Conservation (phyloP, 2,113 vertebrate genomes). For the Nothoprocta pentlandii region DNA sequence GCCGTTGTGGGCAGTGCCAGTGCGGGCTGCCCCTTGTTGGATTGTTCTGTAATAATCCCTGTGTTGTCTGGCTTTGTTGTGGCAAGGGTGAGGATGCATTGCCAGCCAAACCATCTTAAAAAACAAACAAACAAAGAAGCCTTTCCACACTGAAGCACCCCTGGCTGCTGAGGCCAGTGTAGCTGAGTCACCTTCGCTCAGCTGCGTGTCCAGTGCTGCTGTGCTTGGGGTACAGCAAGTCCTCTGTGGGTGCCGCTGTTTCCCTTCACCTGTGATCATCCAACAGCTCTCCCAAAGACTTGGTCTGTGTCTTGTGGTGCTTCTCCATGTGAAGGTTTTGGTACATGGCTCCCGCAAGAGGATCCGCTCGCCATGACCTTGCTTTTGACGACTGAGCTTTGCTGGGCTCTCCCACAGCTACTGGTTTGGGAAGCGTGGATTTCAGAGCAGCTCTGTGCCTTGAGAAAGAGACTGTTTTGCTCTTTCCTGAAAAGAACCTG, state of each 20-base stretch:
- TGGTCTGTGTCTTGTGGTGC: neutral
- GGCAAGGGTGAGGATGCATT: neutral
- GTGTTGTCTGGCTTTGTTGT: neutral
- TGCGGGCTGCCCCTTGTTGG: too few species aligned
- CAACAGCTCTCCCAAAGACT: neutral
- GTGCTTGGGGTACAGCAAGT: fast-evolving
- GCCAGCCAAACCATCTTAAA: neutral
- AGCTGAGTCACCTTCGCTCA: fast-evolving
- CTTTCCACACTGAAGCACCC: neutral
- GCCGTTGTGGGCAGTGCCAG: too few species aligned
- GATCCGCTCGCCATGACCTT: too few species aligned
- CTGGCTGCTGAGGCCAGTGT: neutral
- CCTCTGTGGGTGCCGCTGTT: neutral
- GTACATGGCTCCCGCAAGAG: too few species aligned
- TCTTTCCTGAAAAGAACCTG: too few species aligned
- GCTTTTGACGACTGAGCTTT: neutral
- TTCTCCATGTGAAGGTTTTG: too few species aligned
- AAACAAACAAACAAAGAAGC: neutral
- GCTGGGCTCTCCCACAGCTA: neutral
- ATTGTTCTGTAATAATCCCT: neutral
- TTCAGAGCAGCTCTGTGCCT: neutral
- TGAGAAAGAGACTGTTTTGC: too few species aligned
- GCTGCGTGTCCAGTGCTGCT: fast-evolving
- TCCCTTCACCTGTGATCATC: neutral
- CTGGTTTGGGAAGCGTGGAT: neutral